Base-by-base conservation (phyloP, 2,113 vertebrate species). In the Pao palembangensis region DNA sequence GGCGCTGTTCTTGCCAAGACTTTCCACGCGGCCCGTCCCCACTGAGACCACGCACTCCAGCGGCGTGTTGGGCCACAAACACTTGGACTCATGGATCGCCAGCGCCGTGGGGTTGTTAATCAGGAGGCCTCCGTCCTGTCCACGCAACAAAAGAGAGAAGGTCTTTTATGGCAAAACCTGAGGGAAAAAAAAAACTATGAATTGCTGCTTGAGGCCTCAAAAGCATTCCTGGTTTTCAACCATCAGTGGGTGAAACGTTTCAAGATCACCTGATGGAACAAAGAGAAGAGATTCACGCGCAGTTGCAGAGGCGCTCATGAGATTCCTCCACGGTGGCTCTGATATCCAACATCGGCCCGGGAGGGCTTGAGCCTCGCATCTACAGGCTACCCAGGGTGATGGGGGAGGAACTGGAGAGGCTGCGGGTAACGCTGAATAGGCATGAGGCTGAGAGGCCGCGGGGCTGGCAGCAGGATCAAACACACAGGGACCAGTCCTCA, bases 41-140 rank as follows among this genome's bases (percentile, higher is more conserved):
- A 99, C 79, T 0, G 96, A 98, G 19, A 99, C 87, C 6, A 98
- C 93, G 65, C 96, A 98, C 78, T 99, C 94, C 67, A 98, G 14
- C 0, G 94, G 93, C 0, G 90, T 91, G n/a, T 91, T 80, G 1
- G 96, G 96, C 96, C 96, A 99, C 61, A 99, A 88, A 77, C 94
- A 94, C 73, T 95, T 94, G 69, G 92, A 95, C 80, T 98, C 95
- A 0, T 98, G 94, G 71, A 98, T 86, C 4, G 95, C 96, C 72
- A 99, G 82, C 0, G 95, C 94, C 4, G 94, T 95, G 70, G 96
- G 95, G 71, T 99, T 99, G 87, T 99, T 99, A 51, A 98, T 88
- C 69, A 98, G 94, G 75, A 98, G 89, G 58, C 96, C 96, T 71
- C 96, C 96, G 61, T 99, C 96, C 96, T 98, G 78, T 5, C 69